phyloP scores from a whole-genome alignment of 2,888 invertebrate genomes.

The Syritta pipiens region DNA sequence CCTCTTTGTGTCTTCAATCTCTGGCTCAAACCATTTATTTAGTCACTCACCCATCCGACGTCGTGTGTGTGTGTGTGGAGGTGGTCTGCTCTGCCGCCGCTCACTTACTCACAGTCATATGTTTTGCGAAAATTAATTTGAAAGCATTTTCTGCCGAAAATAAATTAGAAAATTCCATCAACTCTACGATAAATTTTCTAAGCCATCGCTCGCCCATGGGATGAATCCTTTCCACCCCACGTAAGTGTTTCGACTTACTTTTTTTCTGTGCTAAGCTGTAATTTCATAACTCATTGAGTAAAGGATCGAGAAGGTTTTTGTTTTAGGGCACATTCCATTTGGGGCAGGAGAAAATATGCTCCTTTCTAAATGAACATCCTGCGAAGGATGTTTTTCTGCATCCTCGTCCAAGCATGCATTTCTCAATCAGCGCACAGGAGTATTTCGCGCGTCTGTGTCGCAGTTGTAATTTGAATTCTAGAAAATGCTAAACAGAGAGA shows the following conservation, averaged over 20 bases:
- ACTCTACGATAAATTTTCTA: conserved; percentile 24
- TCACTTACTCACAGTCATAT: conserved; percentile 5
- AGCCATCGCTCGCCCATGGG: conserved; percentile 25
- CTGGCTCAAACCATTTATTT: conserved; percentile 29
- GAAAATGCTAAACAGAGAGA: background rate
- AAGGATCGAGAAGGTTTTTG: conserved; percentile 19
- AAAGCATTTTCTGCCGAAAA: conserved; percentile 31
- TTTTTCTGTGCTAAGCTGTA: conserved; percentile 69
- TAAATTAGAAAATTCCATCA: conserved; percentile 62
- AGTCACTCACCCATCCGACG: conserved; percentile 16
- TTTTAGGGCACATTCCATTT: conserved; percentile 24
- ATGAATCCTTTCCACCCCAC: conserved; percentile 30
- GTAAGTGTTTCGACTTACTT: conserved; percentile 7
- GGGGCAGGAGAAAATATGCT: background rate
- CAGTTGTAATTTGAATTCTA: background rate
- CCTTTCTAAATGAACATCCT: conserved; percentile 4
- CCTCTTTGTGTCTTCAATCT: conserved; percentile 17
- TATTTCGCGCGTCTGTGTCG: background rate
- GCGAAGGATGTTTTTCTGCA: background rate
- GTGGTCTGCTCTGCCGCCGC: background rate
- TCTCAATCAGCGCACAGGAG: conserved; percentile 14
- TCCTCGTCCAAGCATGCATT: conserved; percentile 11
- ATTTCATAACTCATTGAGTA: conserved; percentile 78
- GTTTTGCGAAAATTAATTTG: conserved; percentile 51
- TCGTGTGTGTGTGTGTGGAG: background rate